These are phyloP conservation scores for Lydus trimaculatus DNA, from an alignment of 2,888 invertebrate genomes.

Conservation along the genomic window DNA sequence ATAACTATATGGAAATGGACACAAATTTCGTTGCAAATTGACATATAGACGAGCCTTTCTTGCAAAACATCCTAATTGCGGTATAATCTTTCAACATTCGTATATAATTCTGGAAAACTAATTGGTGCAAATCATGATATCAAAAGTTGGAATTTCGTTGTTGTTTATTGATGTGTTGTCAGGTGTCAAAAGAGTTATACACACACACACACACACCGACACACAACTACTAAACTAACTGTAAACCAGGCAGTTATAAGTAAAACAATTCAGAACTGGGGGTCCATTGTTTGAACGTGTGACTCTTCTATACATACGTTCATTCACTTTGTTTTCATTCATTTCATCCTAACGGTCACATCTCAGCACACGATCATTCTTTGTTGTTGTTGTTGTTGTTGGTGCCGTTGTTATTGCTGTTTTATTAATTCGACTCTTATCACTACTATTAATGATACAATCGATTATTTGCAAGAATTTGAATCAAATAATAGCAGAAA, in stretches of 20 bases:
- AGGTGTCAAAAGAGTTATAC: slow-evolving; percentile 20
- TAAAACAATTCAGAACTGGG: slow-evolving; percentile 34
- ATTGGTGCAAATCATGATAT: slow-evolving; percentile 18
- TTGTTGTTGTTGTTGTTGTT: neutral
- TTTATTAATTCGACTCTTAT: neutral
- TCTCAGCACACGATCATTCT: neutral
- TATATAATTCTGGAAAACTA: too few species aligned
- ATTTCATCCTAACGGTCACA: slow-evolving; percentile 40
- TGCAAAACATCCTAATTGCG: slow-evolving; percentile 23
- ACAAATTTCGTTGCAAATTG: neutral
- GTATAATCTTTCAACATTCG: slow-evolving; percentile 23
- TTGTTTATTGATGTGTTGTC: neutral
- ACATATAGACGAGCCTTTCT: slow-evolving; percentile 3
- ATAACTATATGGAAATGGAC: neutral
- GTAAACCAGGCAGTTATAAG: slow-evolving; percentile 31
- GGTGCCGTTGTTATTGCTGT: neutral
- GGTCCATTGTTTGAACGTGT: slow-evolving; percentile 43
- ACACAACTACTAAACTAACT: slow-evolving; percentile 30
- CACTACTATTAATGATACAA: neutral
- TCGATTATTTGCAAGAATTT: neutral
- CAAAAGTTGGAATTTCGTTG: neutral
- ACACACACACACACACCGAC: too few species aligned
- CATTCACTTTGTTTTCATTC: slow-evolving; percentile 44
- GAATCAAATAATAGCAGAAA: neutral
- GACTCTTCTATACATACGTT: slow-evolving; percentile 35